Base-by-base conservation (phyloP, 2,113 vertebrate species). In the Forbesichthys agassizii region DNA sequence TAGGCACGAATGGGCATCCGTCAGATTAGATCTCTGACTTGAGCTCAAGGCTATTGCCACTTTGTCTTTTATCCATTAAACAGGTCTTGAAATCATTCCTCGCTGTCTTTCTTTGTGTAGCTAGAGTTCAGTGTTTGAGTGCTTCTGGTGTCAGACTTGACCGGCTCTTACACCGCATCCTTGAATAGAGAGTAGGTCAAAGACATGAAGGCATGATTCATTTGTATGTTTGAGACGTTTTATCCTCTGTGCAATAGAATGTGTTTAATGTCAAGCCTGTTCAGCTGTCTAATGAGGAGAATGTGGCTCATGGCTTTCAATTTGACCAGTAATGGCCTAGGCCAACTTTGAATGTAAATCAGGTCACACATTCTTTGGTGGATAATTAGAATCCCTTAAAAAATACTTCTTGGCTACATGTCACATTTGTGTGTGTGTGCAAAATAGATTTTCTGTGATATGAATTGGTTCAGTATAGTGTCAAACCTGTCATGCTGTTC, bases 1-100 rank as follows among this genome's bases (percentile, higher is more conserved):
- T 64, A 62, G 73, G 52, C 47, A 12, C 18, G 56, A 75, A 68
- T 66, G 52, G n/a, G 3, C 62, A 68, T 48, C 71, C 77, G 73
- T 75, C 73, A 42, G 27, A 27, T 27, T 2, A 79, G 18, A 69
- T 59, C 71, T 75, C 60, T 66, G 61, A 58, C 61, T 36, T 33
- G 61, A 57, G 20, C 27, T 57, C 55, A 14, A 54, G 49, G 10
- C 13, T 51, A 10, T 11, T 13, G 11, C 10, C 46, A 69, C 53
- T 60, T 27, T 33, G 33, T 63, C 42, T 74, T 49, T 57, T 7
- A 16, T 16, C 59, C 27, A 27, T 27, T 14, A 16, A 54, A n/a
- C 52, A 54, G 3, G 52, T n/a, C 52, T 54, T 54, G 13, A 13
- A 54, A 7, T 54, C n/a, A n/a, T 13, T 54, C 52, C 3, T 27